A percentile compares a stretch with the other conserved stretches of the same genome.
These are phyloP conservation scores for Oncorhynchus clarkii DNA, from an alignment of 2,113 vertebrate species.

Conservation along the genomic window DNA sequence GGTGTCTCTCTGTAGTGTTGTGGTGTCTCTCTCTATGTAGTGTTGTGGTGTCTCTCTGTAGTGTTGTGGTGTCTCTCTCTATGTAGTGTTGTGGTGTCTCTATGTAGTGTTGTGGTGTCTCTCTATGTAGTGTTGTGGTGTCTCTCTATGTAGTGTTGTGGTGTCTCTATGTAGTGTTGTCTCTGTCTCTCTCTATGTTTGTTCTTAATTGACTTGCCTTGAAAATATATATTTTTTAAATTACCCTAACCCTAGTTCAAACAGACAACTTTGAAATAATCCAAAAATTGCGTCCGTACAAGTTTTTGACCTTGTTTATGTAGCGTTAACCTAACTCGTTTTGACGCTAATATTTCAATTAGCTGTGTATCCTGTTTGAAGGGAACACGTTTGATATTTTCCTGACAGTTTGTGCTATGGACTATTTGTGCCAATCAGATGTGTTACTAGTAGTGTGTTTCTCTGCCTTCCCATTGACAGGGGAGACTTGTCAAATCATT, in stretches of 20 bases:
- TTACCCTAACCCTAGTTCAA: too few relatives aligned
- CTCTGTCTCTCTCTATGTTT: too few relatives aligned
- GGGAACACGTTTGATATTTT: slow-evolving; percentile 18
- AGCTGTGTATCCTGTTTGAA: slow-evolving; percentile 28
- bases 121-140: too few relatives aligned
- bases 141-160: too few relatives aligned
- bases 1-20: too few relatives aligned
- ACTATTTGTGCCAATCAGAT: slow-evolving; percentile 22
- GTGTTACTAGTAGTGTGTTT: background rate
- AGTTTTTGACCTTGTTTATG: slow-evolving; percentile 8
- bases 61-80: too few relatives aligned
- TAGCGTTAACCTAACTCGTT: background rate
- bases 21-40: too few relatives aligned
- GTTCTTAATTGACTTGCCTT: background rate
- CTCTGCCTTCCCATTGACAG: slow-evolving; percentile 6
- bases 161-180: too few relatives aligned
- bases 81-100: too few relatives aligned
- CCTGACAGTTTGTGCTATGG: slow-evolving; percentile 3
- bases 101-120: too few relatives aligned
- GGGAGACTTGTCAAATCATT: background rate
- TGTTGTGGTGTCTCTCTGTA: too few relatives aligned
- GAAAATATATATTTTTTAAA: background rate
- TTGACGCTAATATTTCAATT: slow-evolving; percentile 7
- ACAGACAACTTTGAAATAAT: background rate
- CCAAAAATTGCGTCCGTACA: background rate